phyloP scores from a whole-genome alignment of 1,140 invertebrate genomes.

The Leucophenga varia region DNA sequence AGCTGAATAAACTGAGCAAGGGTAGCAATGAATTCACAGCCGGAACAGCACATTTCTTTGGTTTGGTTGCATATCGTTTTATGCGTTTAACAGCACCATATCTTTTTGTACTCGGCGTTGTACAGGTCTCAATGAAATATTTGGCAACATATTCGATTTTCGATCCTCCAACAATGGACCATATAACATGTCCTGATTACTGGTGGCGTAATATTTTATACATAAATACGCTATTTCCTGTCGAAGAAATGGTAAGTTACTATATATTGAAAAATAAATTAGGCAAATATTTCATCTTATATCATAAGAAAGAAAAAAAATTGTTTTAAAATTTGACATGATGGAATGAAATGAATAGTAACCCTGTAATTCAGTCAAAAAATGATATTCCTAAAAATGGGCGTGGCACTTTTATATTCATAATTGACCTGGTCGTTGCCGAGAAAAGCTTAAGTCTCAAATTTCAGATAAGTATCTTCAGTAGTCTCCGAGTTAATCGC shows the following conservation, averaged over 20 bases:
- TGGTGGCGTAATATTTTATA: conserved; percentile 86
- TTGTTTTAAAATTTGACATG: too few relatives aligned
- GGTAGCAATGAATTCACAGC: conserved; percentile 69
- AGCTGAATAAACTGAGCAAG: conserved; percentile 72
- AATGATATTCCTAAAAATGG: too few relatives aligned
- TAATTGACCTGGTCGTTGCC: too few relatives aligned
- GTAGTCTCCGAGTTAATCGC: too few relatives aligned
- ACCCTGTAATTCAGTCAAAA: too few relatives aligned
- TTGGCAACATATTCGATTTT: conserved; percentile 78
- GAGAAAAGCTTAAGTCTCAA: too few relatives aligned
- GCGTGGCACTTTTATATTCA: too few relatives aligned
- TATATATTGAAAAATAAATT: too few relatives aligned
- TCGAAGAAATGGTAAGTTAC: conserved; percentile 78
- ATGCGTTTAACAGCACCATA: conserved; percentile 81
- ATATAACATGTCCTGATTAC: conserved; percentile 78
- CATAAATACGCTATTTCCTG: conserved; percentile 81
- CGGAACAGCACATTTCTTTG: conserved; percentile 72
- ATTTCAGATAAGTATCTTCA: too few relatives aligned
- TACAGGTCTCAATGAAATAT: conserved; percentile 79
- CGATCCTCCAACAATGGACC: conserved; percentile 76
- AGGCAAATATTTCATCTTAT: too few relatives aligned
- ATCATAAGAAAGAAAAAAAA: too few relatives aligned
- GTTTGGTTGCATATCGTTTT: conserved; percentile 78
- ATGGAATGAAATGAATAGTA: too few relatives aligned
- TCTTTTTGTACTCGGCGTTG: conserved; percentile 77